Evolutionary conservation across 2,797 vertebrate species (phyloP).

Genomic region (Enteromius trimaculatus): DNA sequence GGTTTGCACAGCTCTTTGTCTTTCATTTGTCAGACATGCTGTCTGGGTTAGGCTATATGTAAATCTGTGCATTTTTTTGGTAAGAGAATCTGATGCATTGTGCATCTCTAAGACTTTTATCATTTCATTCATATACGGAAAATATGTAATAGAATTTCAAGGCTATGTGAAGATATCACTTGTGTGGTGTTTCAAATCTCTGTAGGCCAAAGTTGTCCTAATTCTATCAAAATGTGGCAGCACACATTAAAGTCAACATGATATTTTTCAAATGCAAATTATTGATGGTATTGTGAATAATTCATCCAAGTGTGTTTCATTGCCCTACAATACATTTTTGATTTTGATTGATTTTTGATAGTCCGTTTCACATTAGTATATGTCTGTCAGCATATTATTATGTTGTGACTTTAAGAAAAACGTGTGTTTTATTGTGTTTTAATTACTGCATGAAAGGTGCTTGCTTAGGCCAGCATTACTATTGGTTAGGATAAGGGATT

Average conservation of each 20-base stretch:
- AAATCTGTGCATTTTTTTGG: not conserved
- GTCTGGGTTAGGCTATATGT: not conserved
- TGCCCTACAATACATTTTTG: not conserved
- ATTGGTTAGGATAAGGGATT: not conserved
- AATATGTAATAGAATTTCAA: not conserved
- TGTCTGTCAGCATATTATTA: not conserved
- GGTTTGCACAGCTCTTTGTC: conserved; percentile 10
- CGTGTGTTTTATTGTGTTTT: not conserved
- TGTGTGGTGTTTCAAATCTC: conserved; percentile 48
- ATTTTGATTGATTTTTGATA: not conserved
- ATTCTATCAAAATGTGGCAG: conserved; percentile 47
- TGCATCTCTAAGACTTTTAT: conserved; percentile 1
- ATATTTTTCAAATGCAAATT: not conserved
- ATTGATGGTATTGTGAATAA: conserved; percentile 10
- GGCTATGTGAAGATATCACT: conserved; percentile 27
- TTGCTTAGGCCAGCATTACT: not conserved
- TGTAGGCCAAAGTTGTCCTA: conserved; percentile 47
- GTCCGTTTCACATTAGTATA: not conserved
- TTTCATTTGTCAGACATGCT: conserved; percentile 33
- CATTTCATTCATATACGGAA: conserved; percentile 28
- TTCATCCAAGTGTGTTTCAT: not conserved
- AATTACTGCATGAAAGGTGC: not conserved
- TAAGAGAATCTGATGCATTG: not conserved
- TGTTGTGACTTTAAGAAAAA: not conserved
- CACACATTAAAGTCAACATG: conserved; percentile 2